Base-by-base conservation (phyloP, 2,113 vertebrate genomes). In the Gobius niger region DNA sequence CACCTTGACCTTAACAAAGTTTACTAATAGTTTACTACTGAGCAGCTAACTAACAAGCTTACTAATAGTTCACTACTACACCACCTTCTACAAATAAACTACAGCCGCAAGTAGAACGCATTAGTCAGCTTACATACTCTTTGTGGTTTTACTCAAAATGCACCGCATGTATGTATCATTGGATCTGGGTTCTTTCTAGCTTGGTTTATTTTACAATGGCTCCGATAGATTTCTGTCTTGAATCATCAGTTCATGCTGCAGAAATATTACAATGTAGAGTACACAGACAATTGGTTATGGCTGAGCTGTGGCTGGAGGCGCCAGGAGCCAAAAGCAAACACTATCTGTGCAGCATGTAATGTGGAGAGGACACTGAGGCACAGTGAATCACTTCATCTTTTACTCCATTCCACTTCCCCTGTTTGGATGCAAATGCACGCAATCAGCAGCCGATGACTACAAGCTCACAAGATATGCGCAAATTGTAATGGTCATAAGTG, bases 381-480 rank as follows among this genome's bases (percentile, higher is more conserved):
- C 14, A 1, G 51, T 80, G 75, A 80, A 61, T 86, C 75, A 76
- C 77, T 77, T 86, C 61, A 72, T 41, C 78, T 82, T 78, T 80
- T 54, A 64, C 68, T 80, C 34, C 74, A 76, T 70, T 53, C 74
- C 68, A 64, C 47, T 75, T 64, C 14, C 63, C 70, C 10, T 63
- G 46, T 56, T 77, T 80, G 60, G 73, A 83, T 72, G 67, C 66
- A 78, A 81, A 80, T 71, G 61, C 68, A 68, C 83, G 75, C 67
- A 67, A 73, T 59, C 73, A 53, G 71, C 60, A 61, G 51, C 63
- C n/a, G n/a, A n/a, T n/a, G 69, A 63, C 65, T 80, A 75, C 44
- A 18, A 34, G 65, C 64, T 53, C 47, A 16, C 49, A 65, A 70
- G 56, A 51, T 34, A 34, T 18, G 65, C 54, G 68, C 63, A 68